Base-by-base conservation (phyloP, 2,113 vertebrate genomes). In the Oenanthe oenanthe region DNA sequence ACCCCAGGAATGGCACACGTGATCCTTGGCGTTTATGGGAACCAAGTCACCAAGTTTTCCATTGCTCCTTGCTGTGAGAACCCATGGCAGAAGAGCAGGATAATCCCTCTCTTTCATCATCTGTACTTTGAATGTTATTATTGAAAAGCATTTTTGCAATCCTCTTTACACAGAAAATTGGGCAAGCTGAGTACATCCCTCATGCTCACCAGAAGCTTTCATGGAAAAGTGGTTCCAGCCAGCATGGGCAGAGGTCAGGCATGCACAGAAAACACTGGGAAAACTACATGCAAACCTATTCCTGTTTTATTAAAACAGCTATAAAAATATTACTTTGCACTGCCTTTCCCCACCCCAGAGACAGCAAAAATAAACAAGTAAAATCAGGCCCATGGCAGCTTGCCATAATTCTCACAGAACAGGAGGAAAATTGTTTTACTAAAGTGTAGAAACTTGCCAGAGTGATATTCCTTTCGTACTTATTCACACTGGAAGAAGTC, bases 111-210 rank as follows among this genome's bases (percentile, higher is more conserved):
- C 75, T 96, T 95, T 96, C 94, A 65, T 90, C 91, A 95, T 92
- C 48, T 95, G 96, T 90, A 96, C 95, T 95, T 97, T 96, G 92
- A 95, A 90, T 87, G 86, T n/a, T 86, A 51, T 68, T 85, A 86
- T 77, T 95, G 81, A 91, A 89, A 91, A 91, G 77, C 36, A 29
- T 95, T 91, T 95, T 95, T 95, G 94, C 85, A 96, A 96, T 93
- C 94, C 53, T 95, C 90, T 96, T 97, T 96, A 92, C 88, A 94
- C 94, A 96, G 86, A 93, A 90, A 53, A 93, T 96, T 97, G 79
- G 93, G 93, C 93, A 96, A 97, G 90, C 76, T 83, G 34, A 80
- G 76, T 78, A 89, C 81, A 66, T 89, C 74, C 32, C 22, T 61
- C 28, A 6, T 57, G 60, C 28, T 89, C 38, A 83, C 43, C 71